phyloP scores from a whole-genome alignment of 2,888 invertebrate species.

The Tineola bisselliella region DNA sequence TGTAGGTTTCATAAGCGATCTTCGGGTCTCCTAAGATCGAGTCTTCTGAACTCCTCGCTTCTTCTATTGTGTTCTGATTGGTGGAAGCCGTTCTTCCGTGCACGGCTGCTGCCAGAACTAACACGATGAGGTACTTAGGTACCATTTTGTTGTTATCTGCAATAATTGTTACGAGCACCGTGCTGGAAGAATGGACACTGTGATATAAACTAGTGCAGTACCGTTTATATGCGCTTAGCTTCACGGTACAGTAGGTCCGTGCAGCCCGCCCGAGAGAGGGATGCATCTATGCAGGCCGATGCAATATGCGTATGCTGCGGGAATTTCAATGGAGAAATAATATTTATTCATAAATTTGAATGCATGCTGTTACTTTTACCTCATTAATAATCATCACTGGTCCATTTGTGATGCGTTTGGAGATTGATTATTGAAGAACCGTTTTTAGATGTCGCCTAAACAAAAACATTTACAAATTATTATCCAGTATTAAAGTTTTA shows the following conservation, averaged over 20 bases:
- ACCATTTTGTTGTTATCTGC: conserved; percentile 62
- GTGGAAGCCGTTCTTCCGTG: conserved; percentile 63
- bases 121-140: conserved; percentile 66
- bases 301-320: conserved; percentile 19
- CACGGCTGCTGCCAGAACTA: conserved; percentile 62
- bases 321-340: conserved; percentile 11
- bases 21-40: conserved; percentile 73
- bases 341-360: conserved; percentile 3
- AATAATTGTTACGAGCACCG: conserved; percentile 29
- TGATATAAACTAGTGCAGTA: conserved; percentile 50
- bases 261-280: conserved; percentile 41
- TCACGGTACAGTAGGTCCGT: conserved; percentile 53
- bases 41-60: conserved; percentile 54
- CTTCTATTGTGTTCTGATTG: conserved; percentile 52
- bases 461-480: too few species aligned
- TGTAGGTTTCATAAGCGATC: conserved; percentile 81
- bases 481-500: too few species aligned
- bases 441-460: too few species aligned
- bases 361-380: conserved; percentile 4
- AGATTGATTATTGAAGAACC: background rate
- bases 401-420: background rate
- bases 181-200: conserved; percentile 37
- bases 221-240: conserved; percentile 63
- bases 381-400: conserved; percentile 7
- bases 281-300: conserved; percentile 50